Conservation (phyloP, 2,113 vertebrate species). For the Gorsachius goisagi region DNA sequence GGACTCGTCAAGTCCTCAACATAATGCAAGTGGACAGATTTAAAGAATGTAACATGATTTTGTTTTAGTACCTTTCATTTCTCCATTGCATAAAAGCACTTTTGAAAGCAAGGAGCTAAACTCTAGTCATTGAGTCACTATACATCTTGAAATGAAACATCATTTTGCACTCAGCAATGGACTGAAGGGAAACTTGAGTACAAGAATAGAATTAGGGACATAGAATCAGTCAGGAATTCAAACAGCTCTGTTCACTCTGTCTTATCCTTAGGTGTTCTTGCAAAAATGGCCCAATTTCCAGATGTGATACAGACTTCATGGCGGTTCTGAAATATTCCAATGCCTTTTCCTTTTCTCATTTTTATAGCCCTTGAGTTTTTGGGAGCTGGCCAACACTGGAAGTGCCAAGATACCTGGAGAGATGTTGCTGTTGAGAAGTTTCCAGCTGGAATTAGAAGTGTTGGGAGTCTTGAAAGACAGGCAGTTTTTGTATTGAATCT, state of each 20-base stretch:
- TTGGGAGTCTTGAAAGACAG: background rate
- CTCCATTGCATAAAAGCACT: background rate
- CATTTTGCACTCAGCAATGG: slow-evolving; percentile 22
- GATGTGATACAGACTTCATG: background rate
- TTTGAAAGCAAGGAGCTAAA: slow-evolving; percentile 5
- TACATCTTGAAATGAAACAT: slow-evolving; percentile 23
- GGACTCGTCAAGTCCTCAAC: background rate
- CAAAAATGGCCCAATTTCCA: background rate
- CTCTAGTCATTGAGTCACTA: background rate
- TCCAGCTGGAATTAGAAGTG: background rate
- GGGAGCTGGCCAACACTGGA: background rate
- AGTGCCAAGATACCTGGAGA: background rate
- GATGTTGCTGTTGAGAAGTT: background rate
- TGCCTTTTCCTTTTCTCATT: background rate
- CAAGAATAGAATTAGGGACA: background rate
- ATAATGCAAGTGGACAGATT: background rate
- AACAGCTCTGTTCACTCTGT: background rate
- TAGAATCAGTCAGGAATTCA: background rate
- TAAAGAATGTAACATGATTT: slow-evolving; percentile 5
- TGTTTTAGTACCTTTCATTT: slow-evolving; percentile 19
- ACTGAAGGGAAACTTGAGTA: background rate
- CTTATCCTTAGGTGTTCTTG: background rate
- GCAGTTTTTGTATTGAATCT: background rate
- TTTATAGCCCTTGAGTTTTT: background rate
- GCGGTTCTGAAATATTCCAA: background rate